phyloP scores from a whole-genome alignment of 2,888 invertebrate genomes.

The Eurois occulta region DNA sequence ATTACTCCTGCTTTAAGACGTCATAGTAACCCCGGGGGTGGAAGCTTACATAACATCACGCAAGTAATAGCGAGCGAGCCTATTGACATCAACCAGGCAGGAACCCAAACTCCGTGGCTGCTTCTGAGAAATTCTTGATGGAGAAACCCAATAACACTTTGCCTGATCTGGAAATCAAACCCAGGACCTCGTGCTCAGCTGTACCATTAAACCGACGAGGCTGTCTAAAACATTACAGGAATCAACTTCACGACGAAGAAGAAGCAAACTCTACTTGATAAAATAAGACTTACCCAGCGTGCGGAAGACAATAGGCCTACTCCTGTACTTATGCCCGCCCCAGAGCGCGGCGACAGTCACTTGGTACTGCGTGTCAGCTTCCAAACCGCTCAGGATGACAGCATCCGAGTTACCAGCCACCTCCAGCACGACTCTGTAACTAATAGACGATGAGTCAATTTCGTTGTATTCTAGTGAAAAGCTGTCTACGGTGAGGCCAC shows the following conservation, averaged over 20 bases:
- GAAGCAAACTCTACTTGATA: neutral
- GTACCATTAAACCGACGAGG: too few species aligned
- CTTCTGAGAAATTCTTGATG: too few species aligned
- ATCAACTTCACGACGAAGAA: neutral
- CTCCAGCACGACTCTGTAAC: conserved; percentile 98
- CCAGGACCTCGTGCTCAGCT: too few species aligned
- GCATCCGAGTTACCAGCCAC: conserved; percentile 97
- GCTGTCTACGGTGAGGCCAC: conserved; percentile 74
- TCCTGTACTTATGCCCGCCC: conserved; percentile 95
- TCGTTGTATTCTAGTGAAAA: conserved; percentile 83
- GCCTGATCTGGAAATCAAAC: too few species aligned
- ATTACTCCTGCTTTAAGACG: too few species aligned
- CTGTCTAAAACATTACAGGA: too few species aligned
- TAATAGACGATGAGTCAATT: conserved; percentile 93
- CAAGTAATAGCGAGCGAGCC: too few species aligned
- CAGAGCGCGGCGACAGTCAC: conserved; percentile 96
- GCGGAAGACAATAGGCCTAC: conserved; percentile 97
- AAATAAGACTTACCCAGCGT: conserved; percentile 92
- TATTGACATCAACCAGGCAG: too few species aligned
- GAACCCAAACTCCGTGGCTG: too few species aligned
- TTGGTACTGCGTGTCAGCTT: conserved; percentile 97
- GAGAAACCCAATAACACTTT: too few species aligned
- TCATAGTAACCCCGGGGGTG: too few species aligned
- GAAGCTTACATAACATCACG: too few species aligned
- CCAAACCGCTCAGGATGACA: conserved; percentile 94